phyloP scores from a whole-genome alignment of 2,113 vertebrate genomes.

The Thalassoma bifasciatum region DNA sequence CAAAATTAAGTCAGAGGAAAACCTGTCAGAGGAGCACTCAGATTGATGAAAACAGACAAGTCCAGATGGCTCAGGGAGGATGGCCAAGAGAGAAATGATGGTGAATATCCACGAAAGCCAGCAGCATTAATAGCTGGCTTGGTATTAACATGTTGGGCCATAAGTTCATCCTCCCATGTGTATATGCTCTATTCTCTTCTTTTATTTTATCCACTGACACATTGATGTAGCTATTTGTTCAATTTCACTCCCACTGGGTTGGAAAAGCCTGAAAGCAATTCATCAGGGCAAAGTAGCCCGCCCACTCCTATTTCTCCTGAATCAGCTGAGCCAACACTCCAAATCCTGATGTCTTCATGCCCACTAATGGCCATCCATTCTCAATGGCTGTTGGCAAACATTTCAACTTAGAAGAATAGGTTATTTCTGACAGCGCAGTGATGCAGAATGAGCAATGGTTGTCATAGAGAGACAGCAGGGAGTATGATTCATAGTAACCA shows the following conservation, averaged over 20 bases:
- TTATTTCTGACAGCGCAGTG: conserved; percentile 39
- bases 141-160: conserved; percentile 23
- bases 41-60: conserved; percentile 52
- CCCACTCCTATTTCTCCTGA: conserved; percentile 35
- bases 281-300: conserved; percentile 45
- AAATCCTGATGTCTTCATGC: conserved; percentile 46
- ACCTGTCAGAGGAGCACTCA: conserved; percentile 44
- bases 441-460: conserved; percentile 44
- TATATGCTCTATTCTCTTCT: conserved; percentile 6
- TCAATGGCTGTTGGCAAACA: conserved; percentile 44
- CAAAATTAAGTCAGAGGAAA: conserved; percentile 40
- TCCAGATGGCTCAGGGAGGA: conserved; percentile 39
- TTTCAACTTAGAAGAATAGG: conserved; percentile 36
- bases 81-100: conserved; percentile 51
- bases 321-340: conserved; percentile 42
- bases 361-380: conserved; percentile 35
- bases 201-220: conserved; percentile 36
- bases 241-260: conserved; percentile 31
- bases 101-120: conserved; percentile 12
- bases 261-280: conserved; percentile 33
- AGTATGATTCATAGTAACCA: conserved; percentile 38
- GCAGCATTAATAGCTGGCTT: conserved; percentile 2
- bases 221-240: conserved; percentile 45
- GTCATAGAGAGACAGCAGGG: conserved; percentile 53
- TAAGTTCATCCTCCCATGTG: conserved; percentile 12